Evolutionary conservation across 2,113 vertebrate genomes (phyloP).

Genomic region (Panthera uncia): DNA sequence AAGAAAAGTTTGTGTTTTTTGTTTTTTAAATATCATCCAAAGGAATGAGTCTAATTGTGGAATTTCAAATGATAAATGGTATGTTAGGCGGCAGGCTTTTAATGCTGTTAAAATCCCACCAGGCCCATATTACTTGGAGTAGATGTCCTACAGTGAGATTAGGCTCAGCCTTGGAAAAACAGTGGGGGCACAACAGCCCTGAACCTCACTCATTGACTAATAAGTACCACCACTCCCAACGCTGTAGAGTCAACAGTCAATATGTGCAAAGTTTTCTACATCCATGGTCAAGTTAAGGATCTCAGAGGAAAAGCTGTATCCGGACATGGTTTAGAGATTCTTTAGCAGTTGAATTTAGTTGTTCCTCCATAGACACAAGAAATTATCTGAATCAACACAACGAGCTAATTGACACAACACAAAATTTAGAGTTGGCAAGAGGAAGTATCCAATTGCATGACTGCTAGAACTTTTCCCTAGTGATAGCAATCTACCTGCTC

Average conservation of each 20-base stretch:
- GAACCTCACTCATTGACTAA: not conserved
- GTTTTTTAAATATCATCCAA: not conserved
- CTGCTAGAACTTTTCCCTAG: not conserved
- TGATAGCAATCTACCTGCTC: not conserved
- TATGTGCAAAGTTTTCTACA: not conserved
- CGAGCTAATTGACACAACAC: not conserved
- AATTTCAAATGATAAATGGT: constrained; percentile 20
- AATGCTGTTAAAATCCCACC: constrained; percentile 22
- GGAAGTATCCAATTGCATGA: not conserved
- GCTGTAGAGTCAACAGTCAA: not conserved
- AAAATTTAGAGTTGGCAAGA: not conserved
- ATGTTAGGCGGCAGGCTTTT: not conserved
- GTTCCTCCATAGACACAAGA: not conserved
- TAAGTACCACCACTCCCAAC: not conserved
- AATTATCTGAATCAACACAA: not conserved
- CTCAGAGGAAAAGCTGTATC: not conserved
- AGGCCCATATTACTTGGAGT: not conserved
- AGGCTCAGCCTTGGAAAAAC: not conserved
- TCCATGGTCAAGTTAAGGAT: not conserved
- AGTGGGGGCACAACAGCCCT: not conserved
- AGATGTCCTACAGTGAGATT: not conserved
- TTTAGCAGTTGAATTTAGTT: not conserved
- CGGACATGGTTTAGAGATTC: not conserved
- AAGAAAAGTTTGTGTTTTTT: not conserved
- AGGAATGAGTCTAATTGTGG: not conserved